Conservation (phyloP, 2,113 vertebrate genomes). For the Micromys minutus region DNA sequence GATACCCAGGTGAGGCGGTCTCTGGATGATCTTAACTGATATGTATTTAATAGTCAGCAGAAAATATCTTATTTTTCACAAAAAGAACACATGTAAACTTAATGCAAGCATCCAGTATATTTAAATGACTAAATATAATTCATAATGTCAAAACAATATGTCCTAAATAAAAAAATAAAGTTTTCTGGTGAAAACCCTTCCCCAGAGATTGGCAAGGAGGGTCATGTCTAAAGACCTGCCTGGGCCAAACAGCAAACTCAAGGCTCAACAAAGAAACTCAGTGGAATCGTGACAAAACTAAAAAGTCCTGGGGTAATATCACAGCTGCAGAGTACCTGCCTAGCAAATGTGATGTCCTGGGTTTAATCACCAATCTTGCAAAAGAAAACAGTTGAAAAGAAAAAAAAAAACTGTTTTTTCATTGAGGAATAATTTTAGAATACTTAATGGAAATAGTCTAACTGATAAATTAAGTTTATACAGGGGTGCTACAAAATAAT, state of each 20-base stretch:
- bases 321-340: not conserved
- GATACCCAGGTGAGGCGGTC: no score
- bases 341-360: not conserved
- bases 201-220: not conserved
- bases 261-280: not conserved
- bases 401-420: not conserved
- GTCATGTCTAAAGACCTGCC: not conserved
- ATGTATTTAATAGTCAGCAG: constrained; percentile 1
- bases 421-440: not conserved
- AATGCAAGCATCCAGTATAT: not conserved
- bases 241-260: not conserved
- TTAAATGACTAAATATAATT: constrained; percentile 10
- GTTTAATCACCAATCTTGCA: not conserved
- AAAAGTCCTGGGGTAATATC: not conserved
- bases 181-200: not conserved
- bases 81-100: constrained; percentile 69
- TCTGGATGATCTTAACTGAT: no score
- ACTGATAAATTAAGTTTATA: not conserved
- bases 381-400: not conserved
- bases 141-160: constrained; percentile 51
- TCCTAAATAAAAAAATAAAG: constrained; percentile 55
- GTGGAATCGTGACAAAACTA: not conserved
- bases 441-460: not conserved
- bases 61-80: constrained; percentile 55
- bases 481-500: constrained; percentile 27